Evolutionary conservation across 2,888 invertebrate genomes (phyloP).

Genomic region (Leptinotarsa tumamoca): DNA sequence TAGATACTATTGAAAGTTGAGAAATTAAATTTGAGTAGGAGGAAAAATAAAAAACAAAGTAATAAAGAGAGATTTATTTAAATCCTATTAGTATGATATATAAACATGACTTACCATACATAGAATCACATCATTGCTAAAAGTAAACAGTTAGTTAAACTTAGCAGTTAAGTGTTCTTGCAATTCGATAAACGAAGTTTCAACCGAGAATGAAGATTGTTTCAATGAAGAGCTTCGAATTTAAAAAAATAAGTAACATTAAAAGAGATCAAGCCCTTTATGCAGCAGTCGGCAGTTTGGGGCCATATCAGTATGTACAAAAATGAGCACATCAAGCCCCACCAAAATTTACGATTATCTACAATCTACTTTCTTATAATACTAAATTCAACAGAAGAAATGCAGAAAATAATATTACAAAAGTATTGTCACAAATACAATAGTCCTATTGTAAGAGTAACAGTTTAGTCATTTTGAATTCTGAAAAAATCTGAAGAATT

Average conservation of each 20-base stretch:
- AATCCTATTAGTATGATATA: conserved; percentile 64
- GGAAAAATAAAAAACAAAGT: conserved; percentile 20
- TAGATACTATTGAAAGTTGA: background rate
- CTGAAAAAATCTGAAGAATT: background rate
- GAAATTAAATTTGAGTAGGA: background rate
- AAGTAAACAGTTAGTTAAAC: conserved; percentile 60
- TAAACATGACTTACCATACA: conserved; percentile 65
- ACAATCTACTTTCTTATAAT: conserved; percentile 41
- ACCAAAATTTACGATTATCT: conserved; percentile 52
- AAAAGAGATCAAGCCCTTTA: conserved; percentile 62
- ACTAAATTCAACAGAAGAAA: conserved; percentile 40
- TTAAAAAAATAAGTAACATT: conserved; percentile 57
- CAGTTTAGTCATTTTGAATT: background rate
- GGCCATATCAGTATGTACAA: conserved; percentile 57
- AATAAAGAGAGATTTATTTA: conserved; percentile 62
- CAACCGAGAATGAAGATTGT: conserved; percentile 35
- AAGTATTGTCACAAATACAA: conserved; percentile 29
- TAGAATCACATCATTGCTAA: conserved; percentile 66
- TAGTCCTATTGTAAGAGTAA: background rate
- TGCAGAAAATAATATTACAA: conserved; percentile 36
- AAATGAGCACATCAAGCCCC: conserved; percentile 54
- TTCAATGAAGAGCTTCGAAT: conserved; percentile 44
- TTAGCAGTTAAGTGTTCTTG: conserved; percentile 49
- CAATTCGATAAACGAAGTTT: conserved; percentile 38
- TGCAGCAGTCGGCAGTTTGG: conserved; percentile 57